Conservation (phyloP, 1,140 invertebrate species). For the Thaumetopoea pityocampa region DNA sequence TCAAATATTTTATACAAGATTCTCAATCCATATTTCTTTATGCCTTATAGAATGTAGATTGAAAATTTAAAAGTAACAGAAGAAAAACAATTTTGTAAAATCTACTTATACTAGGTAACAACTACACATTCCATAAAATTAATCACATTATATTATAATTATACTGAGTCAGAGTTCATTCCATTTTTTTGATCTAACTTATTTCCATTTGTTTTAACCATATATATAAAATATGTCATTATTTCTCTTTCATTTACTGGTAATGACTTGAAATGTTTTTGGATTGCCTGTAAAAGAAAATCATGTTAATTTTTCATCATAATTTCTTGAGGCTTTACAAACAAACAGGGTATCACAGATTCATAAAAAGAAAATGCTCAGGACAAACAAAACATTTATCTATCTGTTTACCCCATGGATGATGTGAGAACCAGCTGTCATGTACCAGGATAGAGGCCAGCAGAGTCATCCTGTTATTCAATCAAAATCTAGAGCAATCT, state of each 20-base stretch:
- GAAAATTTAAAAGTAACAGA: constrained; percentile 28
- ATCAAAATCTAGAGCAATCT: too few relatives aligned
- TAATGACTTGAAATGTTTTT: constrained; percentile 96
- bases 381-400: too few relatives aligned
- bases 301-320: too few relatives aligned
- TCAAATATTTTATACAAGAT: constrained; percentile 21
- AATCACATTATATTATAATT: constrained; percentile 43
- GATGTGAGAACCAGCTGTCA: too few relatives aligned
- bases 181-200: constrained; percentile 94
- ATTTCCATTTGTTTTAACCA: constrained; percentile 95
- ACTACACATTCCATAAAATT: constrained; percentile 44
- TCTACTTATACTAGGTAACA: constrained; percentile 35
- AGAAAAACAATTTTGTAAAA: constrained; percentile 14
- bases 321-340: too few relatives aligned
- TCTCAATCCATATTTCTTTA: constrained; percentile 23
- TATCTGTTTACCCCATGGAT: too few relatives aligned
- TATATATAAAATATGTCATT: constrained; percentile 97
- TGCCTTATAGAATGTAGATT: constrained; percentile 33
- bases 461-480: too few relatives aligned
- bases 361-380: too few relatives aligned
- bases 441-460: too few relatives aligned
- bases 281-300: constrained; percentile 85
- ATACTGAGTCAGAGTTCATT: constrained; percentile 78
- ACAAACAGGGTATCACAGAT: too few relatives aligned
- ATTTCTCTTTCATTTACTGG: constrained; percentile 96